A percentile compares a stretch with the other conserved stretches of the same genome.
Evolutionary conservation across 2,888 invertebrate species (phyloP).

Genomic region (Lacanobia wlatinum): DNA sequence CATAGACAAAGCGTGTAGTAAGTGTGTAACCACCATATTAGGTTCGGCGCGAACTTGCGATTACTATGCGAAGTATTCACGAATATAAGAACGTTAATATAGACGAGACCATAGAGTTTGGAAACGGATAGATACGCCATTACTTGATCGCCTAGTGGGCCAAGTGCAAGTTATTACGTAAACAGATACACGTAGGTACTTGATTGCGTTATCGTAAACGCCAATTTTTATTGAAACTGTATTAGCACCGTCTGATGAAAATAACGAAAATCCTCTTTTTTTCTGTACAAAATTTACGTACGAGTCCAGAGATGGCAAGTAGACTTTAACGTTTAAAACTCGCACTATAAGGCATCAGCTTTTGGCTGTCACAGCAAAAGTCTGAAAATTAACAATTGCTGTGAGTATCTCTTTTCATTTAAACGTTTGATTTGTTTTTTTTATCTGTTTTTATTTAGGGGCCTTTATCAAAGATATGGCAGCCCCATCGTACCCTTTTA

Average conservation of each 20-base stretch:
- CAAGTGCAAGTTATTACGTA: too few species aligned
- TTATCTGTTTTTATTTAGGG: too few species aligned
- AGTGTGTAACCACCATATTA: conserved; percentile 37
- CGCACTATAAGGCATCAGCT: too few species aligned
- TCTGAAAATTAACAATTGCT: not conserved
- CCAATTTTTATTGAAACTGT: not conserved
- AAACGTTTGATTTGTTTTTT: not conserved
- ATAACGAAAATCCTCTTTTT: not conserved
- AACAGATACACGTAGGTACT: not conserved
- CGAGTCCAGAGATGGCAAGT: not conserved
- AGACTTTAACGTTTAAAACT: too few species aligned
- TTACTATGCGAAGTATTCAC: conserved; percentile 50
- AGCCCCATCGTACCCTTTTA: too few species aligned
- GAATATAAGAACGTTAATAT: conserved; percentile 45
- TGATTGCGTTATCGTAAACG: not conserved
- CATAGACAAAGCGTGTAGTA: conserved; percentile 20
- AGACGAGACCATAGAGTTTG: not conserved
- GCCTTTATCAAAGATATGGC: too few species aligned
- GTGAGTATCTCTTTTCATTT: not conserved
- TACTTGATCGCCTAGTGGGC: not conserved
- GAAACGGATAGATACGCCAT: not conserved
- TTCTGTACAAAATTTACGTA: not conserved
- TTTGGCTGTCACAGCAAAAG: not conserved
- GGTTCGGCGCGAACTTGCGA: conserved; percentile 43
- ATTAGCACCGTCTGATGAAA: not conserved